Evolutionary conservation across 2,888 invertebrate genomes (phyloP).

Genomic region (Mellilla xanthometata): DNA sequence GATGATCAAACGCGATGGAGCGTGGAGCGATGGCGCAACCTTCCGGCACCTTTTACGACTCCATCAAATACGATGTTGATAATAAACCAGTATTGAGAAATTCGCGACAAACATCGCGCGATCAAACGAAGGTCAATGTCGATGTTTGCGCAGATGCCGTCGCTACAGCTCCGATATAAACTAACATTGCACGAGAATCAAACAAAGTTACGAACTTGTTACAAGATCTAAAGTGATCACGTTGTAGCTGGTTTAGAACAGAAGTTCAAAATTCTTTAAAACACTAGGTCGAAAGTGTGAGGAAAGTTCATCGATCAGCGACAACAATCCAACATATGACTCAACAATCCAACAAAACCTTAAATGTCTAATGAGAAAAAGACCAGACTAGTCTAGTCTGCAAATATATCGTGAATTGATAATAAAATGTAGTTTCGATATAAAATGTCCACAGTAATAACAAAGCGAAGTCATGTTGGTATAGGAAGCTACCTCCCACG

Average conservation of each 20-base stretch:
- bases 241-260: not conserved
- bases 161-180: not conserved
- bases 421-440: not conserved
- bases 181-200: not conserved
- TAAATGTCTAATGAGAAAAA: too few relatives aligned
- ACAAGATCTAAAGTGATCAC: not conserved
- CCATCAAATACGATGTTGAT: constrained; percentile 28
- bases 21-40: constrained; percentile 5
- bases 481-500: constrained; percentile 26
- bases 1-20: constrained; percentile 14
- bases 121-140: constrained; percentile 45
- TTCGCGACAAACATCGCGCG: constrained; percentile 28
- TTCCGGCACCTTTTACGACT: constrained; percentile 24
- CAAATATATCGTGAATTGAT: too few relatives aligned
- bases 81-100: constrained; percentile 27
- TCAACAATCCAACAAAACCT: too few relatives aligned
- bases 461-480: not conserved
- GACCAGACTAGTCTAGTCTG: not conserved
- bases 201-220: constrained; percentile 1
- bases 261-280: not conserved
- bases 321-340: not conserved
- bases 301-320: not conserved
- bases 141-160: constrained; percentile 51
- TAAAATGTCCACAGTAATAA: too few relatives aligned
- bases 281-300: not conserved